Conservation (phyloP, 2,797 vertebrate species). For the Pangasius djambal region DNA sequence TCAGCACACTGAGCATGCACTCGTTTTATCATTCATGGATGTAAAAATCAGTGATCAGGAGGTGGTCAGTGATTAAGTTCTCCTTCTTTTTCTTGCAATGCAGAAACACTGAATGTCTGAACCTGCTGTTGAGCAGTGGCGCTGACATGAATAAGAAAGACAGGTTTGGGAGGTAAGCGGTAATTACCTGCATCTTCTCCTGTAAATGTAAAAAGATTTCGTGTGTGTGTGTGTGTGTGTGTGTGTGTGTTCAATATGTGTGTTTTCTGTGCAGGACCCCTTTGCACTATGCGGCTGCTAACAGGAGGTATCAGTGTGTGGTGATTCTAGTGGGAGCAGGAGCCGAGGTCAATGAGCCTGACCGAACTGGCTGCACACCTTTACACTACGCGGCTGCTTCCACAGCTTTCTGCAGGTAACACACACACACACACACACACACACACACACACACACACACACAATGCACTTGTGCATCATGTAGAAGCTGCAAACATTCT, state of each 20-base stretch:
- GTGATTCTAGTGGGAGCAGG: constrained; percentile 93
- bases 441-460: too few relatives aligned
- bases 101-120: constrained; percentile 99
- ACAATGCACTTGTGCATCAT: not conserved
- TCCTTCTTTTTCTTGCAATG: not conserved
- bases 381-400: constrained; percentile 96
- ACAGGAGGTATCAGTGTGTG: constrained; percentile 96
- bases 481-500: not conserved
- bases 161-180: constrained; percentile 87
- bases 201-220: too few relatives aligned
- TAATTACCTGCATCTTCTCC: too few relatives aligned
- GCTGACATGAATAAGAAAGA: constrained; percentile 96
- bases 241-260: not conserved
- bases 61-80: not conserved
- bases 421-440: too few relatives aligned
- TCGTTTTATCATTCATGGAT: not conserved
- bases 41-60: too few relatives aligned
- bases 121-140: constrained; percentile 97
- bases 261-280: constrained; percentile 79
- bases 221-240: not conserved
- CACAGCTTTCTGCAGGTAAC: constrained; percentile 93
- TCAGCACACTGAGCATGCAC: not conserved
- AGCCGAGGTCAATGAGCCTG: constrained; percentile 89
- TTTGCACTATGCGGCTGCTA: constrained; percentile 97
- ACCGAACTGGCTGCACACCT: constrained; percentile 92